These are phyloP conservation scores for Chrysomela aeneicollis DNA, from an alignment of 2,888 invertebrate genomes.

Conservation along the genomic window DNA sequence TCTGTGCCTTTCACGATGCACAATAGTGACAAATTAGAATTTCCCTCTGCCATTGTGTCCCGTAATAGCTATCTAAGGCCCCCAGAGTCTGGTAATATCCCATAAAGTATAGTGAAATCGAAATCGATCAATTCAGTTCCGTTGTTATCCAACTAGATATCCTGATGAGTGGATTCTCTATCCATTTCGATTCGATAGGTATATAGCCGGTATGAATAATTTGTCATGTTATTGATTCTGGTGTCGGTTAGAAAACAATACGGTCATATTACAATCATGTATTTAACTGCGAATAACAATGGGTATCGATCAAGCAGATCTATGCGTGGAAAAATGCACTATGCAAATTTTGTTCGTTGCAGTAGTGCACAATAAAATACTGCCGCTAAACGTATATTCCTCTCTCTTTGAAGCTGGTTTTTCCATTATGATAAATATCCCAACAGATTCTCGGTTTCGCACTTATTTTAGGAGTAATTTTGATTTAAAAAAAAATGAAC, in stretches of 20 bases:
- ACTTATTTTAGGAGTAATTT: too few relatives aligned
- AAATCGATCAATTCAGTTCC: not conserved
- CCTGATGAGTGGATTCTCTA: not conserved
- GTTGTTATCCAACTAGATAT: not conserved
- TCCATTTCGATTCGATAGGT: not conserved
- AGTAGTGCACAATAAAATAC: not conserved
- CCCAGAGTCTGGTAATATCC: constrained; percentile 5
- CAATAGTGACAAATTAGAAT: constrained; percentile 38
- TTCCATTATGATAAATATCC: too few relatives aligned
- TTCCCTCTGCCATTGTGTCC: constrained; percentile 25
- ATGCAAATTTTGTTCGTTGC: not conserved
- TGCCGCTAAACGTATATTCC: too few relatives aligned
- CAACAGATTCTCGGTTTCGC: too few relatives aligned
- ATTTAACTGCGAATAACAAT: not conserved
- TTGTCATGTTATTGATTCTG: not conserved
- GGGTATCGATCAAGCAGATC: not conserved
- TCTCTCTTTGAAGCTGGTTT: too few relatives aligned
- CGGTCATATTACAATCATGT: not conserved
- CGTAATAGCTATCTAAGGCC: constrained; percentile 24
- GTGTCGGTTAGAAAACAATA: not conserved
- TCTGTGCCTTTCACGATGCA: constrained; percentile 26
- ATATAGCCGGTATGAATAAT: not conserved
- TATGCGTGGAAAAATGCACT: not conserved
- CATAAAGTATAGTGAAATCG: not conserved
- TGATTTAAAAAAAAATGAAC: too few relatives aligned